Evolutionary conservation across 2,888 invertebrate species (phyloP).

Genomic region (Apodemia duryi): DNA sequence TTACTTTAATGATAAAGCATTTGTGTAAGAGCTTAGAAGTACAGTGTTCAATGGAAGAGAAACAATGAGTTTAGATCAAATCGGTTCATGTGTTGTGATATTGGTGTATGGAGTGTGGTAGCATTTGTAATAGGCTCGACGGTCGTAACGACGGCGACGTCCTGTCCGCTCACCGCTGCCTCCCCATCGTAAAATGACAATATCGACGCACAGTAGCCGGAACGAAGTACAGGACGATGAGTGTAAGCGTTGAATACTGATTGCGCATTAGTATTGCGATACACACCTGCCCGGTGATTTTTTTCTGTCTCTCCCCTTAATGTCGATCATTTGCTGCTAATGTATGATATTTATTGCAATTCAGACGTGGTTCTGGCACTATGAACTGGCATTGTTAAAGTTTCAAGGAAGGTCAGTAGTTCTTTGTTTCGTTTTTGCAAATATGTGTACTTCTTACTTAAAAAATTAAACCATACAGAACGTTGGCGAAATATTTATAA

Average conservation of each 20-base stretch:
- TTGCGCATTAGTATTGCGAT: slow-evolving; percentile 76
- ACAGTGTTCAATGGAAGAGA: slow-evolving; percentile 56
- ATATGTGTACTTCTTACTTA: not conserved
- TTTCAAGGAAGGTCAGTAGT: slow-evolving; percentile 55
- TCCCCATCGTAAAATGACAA: slow-evolving; percentile 77
- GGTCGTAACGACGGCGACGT: slow-evolving; percentile 76
- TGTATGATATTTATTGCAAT: slow-evolving; percentile 74
- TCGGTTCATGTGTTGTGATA: slow-evolving; percentile 50
- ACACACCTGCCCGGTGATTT: slow-evolving; percentile 75
- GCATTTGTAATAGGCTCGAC: slow-evolving; percentile 74
- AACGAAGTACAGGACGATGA: slow-evolving; percentile 78
- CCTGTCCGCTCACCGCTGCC: slow-evolving; percentile 65
- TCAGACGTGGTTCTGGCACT: slow-evolving; percentile 55
- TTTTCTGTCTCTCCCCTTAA: slow-evolving; percentile 73
- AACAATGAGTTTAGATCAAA: slow-evolving; percentile 49
- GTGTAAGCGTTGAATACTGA: slow-evolving; percentile 72
- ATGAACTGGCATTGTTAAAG: slow-evolving; percentile 56
- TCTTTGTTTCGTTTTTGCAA: slow-evolving; percentile 41
- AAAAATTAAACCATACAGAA: not conserved
- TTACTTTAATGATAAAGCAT: slow-evolving; percentile 47
- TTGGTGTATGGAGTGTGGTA: slow-evolving; percentile 65
- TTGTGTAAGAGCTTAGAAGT: slow-evolving; percentile 41
- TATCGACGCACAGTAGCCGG: slow-evolving; percentile 79
- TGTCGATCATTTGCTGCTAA: slow-evolving; percentile 76
- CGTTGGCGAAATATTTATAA: no score